Conservation (phyloP, 1,140 invertebrate genomes). For the Acromyrmex echinatior region DNA sequence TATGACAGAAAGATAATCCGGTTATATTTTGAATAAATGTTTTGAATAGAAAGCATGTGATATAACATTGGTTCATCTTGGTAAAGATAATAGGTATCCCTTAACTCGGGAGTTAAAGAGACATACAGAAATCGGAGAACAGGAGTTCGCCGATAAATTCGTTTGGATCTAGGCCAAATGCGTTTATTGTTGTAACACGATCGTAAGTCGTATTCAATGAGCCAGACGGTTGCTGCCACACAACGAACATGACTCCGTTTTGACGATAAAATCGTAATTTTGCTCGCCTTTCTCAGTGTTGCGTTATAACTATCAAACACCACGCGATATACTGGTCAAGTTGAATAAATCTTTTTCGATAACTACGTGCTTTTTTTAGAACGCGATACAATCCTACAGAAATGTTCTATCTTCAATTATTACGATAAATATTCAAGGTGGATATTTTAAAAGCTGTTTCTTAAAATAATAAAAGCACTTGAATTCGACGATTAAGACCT, state of each 20-base stretch:
- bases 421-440: background rate
- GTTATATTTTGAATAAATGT: slow-evolving; percentile 26
- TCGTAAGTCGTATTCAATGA: slow-evolving; percentile 63
- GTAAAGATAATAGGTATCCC: slow-evolving; percentile 62
- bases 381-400: background rate
- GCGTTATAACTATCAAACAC: slow-evolving; percentile 17
- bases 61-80: slow-evolving; percentile 55
- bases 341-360: slow-evolving; percentile 28
- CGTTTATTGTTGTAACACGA: slow-evolving; percentile 71
- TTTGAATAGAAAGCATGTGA: slow-evolving; percentile 35
- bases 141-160: slow-evolving; percentile 70
- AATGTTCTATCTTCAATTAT: background rate
- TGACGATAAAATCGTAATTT: slow-evolving; percentile 50
- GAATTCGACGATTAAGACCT: background rate
- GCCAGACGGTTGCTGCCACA: slow-evolving; percentile 25
- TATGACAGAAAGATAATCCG: background rate
- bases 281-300: slow-evolving; percentile 24
- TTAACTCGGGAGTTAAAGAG: slow-evolving; percentile 58
- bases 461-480: background rate
- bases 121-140: slow-evolving; percentile 64
- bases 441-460: background rate
- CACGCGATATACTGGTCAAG: slow-evolving; percentile 30
- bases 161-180: slow-evolving; percentile 70
- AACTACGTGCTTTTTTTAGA: background rate
- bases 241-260: slow-evolving; percentile 34